Evolutionary conservation across 2,113 vertebrate species (phyloP), one percentile per base, ranked within the genome.

Genomic region (Aplodontia rufa): DNA sequence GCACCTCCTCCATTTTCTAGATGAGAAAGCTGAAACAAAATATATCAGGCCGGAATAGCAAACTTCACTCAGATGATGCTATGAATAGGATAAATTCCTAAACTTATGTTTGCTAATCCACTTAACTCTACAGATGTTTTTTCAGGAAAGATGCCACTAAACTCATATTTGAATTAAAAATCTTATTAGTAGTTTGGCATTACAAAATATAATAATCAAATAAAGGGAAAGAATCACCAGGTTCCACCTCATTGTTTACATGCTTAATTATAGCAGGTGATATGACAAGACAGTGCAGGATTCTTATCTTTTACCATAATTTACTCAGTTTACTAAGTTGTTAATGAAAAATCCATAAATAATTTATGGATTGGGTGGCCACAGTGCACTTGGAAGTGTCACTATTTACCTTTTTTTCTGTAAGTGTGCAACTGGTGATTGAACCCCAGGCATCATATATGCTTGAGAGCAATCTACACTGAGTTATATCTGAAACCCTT

Each of bases 1-100:
- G 14, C 28, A 72, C 71, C 14, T 72, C 19, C 35, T 30, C 40
- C 17, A 32, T 42, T 72, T 6, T 62, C 66, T 20, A n/a, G n/a
- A 62, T 72, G 19, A 87, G 75, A 72, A 72, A 64, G 26, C 14
- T 80, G 28, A 62, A 49, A 78, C 22, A 55, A 53, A 76, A 1
- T 0, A 2, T 58, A 68, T 47, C 58, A 3, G 30, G 20, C 1
- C 17, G n/a, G 0, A 0, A 51, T 35, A 51, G 5, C 12, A 58
- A 71, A 87, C 10, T 32, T 51, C 42, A 80, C 19, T 51, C 19
- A 32, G 32, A 49, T 37, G 4, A 55, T 49, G 5, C 8, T 30
- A 74, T 28, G 7, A 5, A 24, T 5, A 78, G 26, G 20, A 60
- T 49, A 60, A 66, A 37, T 19, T 17, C 22, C 24, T 19, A 32